A percentile compares a stretch with the other conserved stretches of the same genome.
These are phyloP conservation scores for Caenorhabditis brenneri DNA, from an alignment of 1,140 invertebrate genomes.

Conservation along the genomic window DNA sequence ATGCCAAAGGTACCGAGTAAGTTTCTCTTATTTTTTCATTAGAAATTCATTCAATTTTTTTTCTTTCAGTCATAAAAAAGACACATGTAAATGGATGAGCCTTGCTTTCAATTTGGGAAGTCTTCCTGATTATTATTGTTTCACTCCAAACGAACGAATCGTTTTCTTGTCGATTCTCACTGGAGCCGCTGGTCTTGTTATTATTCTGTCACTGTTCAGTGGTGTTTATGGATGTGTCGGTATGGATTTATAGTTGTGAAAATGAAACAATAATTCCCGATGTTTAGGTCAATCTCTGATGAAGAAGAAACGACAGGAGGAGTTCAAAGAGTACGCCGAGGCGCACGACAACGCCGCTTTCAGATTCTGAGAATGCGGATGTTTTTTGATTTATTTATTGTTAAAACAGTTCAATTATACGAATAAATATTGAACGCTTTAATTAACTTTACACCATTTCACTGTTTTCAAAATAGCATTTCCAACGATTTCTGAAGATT, in stretches of 20 bases:
- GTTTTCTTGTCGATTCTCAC: slow-evolving; percentile 2
- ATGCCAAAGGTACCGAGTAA: not conserved
- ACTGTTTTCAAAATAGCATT: not conserved
- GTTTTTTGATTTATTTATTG: not conserved
- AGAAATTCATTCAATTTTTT: too few species aligned
- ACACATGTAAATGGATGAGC: not conserved
- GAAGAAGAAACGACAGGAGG: slow-evolving; percentile 12
- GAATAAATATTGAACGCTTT: too few species aligned
- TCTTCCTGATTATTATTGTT: not conserved
- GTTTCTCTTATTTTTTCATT: not conserved
- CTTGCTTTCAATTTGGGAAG: not conserved
- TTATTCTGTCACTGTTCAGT: not conserved
- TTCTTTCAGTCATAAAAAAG: not conserved
- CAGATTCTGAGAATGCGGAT: slow-evolving; percentile 26
- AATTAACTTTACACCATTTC: not conserved
- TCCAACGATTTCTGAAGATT: not conserved
- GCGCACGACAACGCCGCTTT: slow-evolving; percentile 37
- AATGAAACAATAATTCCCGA: not conserved
- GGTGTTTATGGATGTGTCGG: slow-evolving; percentile 3
- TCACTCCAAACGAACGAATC: not conserved
- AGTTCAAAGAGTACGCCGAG: slow-evolving; percentile 18
- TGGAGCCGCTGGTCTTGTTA: not conserved
- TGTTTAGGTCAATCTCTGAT: slow-evolving; percentile 8
- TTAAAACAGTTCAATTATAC: too few species aligned
- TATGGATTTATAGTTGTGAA: not conserved